phyloP scores from a whole-genome alignment of 2,113 vertebrate genomes.

The Antigone vipio region DNA sequence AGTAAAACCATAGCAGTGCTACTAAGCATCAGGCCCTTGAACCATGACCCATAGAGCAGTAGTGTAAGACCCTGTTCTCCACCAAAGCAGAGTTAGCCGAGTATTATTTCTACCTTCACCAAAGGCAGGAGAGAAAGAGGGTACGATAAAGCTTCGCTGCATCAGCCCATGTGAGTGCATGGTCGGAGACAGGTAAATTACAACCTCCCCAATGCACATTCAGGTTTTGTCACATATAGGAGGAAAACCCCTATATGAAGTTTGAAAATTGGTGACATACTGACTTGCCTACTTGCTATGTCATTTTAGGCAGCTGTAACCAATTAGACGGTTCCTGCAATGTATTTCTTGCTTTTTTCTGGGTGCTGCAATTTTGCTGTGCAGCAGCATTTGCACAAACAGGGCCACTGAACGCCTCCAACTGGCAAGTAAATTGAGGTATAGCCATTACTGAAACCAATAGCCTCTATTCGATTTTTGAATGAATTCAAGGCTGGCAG shows the following conservation, averaged over 20 bases:
- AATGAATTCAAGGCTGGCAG: neutral
- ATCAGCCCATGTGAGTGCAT: neutral
- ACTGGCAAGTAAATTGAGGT: neutral
- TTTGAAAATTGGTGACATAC: neutral
- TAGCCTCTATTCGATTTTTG: accelerated
- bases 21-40: neutral
- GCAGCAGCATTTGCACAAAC: neutral
- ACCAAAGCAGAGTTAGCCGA: neutral
- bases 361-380: neutral
- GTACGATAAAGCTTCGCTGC: neutral
- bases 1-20: neutral
- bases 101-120: neutral
- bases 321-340: neutral
- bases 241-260: neutral
- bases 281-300: neutral
- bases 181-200: neutral
- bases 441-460: neutral
- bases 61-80: neutral
- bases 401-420: neutral
- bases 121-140: neutral
- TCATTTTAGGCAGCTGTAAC: neutral
- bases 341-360: neutral
- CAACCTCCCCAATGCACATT: neutral
- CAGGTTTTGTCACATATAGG: accelerated
- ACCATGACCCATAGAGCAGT: neutral